phyloP scores from a whole-genome alignment of 2,797 vertebrate species.

The Pipistrellus pipistrellus region DNA sequence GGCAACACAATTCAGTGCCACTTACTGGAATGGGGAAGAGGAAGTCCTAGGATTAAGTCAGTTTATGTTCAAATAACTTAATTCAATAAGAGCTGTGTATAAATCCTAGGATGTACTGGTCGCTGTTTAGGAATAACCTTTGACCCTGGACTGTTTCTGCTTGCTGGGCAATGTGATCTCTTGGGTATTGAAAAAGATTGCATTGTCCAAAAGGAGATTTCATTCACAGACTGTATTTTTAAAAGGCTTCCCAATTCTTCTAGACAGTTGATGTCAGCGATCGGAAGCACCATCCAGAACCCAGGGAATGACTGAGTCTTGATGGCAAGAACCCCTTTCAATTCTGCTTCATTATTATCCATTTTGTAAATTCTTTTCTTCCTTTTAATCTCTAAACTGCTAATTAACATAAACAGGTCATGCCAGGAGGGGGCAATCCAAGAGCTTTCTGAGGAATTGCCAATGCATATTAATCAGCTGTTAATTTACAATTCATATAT shows the following conservation, averaged over 20 bases:
- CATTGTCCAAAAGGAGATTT: slow-evolving; percentile 76
- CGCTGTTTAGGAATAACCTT: neutral
- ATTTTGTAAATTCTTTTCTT: slow-evolving; percentile 73
- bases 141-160: slow-evolving; percentile 20
- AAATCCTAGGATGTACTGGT: neutral
- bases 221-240: slow-evolving; percentile 53
- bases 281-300: slow-evolving; percentile 65
- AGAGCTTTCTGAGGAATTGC: slow-evolving; percentile 81
- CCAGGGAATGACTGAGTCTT: slow-evolving; percentile 62
- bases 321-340: slow-evolving; percentile 71
- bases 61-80: slow-evolving; percentile 86
- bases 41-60: slow-evolving; percentile 85
- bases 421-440: slow-evolving; percentile 77
- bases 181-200: slow-evolving; percentile 54
- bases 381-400: slow-evolving; percentile 74
- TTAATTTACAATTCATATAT: slow-evolving; percentile 86
- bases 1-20: slow-evolving; percentile 89
- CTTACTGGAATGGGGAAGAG: slow-evolving; percentile 86
- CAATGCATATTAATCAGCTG: slow-evolving; percentile 81
- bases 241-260: slow-evolving; percentile 69
- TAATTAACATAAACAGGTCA: slow-evolving; percentile 85
- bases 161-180: slow-evolving; percentile 65
- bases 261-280: slow-evolving; percentile 66
- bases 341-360: slow-evolving; percentile 81
- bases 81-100: slow-evolving; percentile 77